Evolutionary conservation across 2,113 vertebrate species (phyloP), one percentile per base, ranked within the genome.

Genomic region (Nycticorax nycticorax): DNA sequence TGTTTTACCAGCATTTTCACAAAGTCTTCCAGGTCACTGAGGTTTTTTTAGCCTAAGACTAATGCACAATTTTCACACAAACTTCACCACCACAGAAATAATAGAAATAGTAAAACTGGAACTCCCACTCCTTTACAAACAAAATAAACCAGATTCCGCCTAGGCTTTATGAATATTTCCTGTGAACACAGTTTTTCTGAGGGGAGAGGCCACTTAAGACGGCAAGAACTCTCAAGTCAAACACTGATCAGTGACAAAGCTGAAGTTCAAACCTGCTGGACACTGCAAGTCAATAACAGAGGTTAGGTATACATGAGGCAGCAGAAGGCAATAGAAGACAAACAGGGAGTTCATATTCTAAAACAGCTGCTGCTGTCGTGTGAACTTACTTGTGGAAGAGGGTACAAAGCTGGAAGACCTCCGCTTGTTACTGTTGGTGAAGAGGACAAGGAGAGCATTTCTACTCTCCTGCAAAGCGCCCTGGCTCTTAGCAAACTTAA

Each of bases 371-470:
- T 74, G 27, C 48, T 64, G 5, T 41, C 1, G 0, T 50, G 27
- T 43, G 19, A n/a, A 77, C 96, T 91, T 79, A 88, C 94, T 90
- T 35, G 39, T 39, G 33, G 59, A 83, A 52, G 82, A 83, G 10
- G 47, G 39, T 26, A 52, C 23, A 15, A 81, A 73, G 43, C 77
- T 41, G 41, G 64, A 76, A 57, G 87, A 64, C 20, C 78, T 91
- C 76, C 14, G 73, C 82, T 93, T 96, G 45, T 95, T 96, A 12
- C 98, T 99, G 8, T 98, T 97, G 15, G 98, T 99, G 97, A 98
- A 98, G 72, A 99, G 95, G 18, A 99, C 98, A 85, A 99, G 95
- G 78, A 98, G 98, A 43, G 98, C 97, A 5, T 95, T 97, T 11
- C 94, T 97, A 33, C 96, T 95, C 8, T 92, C 93, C 60, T 75